Evolutionary conservation across 1,140 invertebrate genomes (phyloP).

Genomic region (Gerris buenoi): DNA sequence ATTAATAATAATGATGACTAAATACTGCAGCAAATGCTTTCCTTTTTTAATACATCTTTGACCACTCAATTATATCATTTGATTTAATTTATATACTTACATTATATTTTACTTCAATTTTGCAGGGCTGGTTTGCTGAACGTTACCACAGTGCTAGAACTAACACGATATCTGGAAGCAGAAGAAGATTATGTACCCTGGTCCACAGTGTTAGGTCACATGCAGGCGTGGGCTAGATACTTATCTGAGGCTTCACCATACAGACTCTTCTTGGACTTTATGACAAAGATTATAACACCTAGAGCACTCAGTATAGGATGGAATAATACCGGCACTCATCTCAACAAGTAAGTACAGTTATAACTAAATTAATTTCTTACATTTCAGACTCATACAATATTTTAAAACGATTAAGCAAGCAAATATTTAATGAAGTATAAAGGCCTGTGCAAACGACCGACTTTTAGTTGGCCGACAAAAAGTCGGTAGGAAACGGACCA

Average conservation of each 20-base stretch:
- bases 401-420: too few relatives aligned
- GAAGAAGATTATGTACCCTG: slow-evolving; percentile 61
- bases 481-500: too few relatives aligned
- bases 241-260: slow-evolving; percentile 48
- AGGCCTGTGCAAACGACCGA: too few relatives aligned
- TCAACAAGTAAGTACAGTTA: slow-evolving; percentile 47
- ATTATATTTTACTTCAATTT: slow-evolving; percentile 17
- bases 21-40: too few relatives aligned
- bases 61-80: too few relatives aligned
- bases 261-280: slow-evolving; percentile 44
- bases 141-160: slow-evolving; percentile 45
- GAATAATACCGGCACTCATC: slow-evolving; percentile 47
- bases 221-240: slow-evolving; percentile 48
- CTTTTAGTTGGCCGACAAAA: too few relatives aligned
- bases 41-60: too few relatives aligned
- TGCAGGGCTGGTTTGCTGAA: slow-evolving; percentile 53
- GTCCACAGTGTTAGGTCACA: slow-evolving; percentile 51
- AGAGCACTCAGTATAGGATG: slow-evolving; percentile 46
- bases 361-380: too few relatives aligned
- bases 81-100: too few relatives aligned
- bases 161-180: slow-evolving; percentile 51
- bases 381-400: too few relatives aligned
- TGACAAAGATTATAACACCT: slow-evolving; percentile 41
- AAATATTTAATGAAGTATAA: too few relatives aligned
- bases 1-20: too few relatives aligned